Evolutionary conservation across 2,888 invertebrate species (phyloP).

Genomic region (Trichogramma dendrolimi): DNA sequence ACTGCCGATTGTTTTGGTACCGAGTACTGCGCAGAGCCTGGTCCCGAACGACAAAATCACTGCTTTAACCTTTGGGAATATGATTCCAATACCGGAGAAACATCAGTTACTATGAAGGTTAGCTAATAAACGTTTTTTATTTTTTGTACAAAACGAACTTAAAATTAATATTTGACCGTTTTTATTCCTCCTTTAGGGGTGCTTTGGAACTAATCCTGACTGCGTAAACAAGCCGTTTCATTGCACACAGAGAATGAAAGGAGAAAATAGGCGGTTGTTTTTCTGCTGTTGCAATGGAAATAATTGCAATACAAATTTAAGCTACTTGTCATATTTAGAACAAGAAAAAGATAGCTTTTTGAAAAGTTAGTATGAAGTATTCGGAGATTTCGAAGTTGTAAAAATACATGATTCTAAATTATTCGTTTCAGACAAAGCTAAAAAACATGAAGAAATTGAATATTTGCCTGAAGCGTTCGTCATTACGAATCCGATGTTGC

Average conservation of each 20-base stretch:
- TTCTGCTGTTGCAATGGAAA: conserved; percentile 87
- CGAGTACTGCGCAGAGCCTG: conserved; percentile 65
- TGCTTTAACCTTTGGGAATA: conserved; percentile 81
- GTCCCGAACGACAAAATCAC: conserved; percentile 69
- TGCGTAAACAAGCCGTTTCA: conserved; percentile 66
- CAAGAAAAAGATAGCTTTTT: neutral
- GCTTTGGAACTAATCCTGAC: conserved; percentile 76
- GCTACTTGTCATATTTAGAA: conserved; percentile 52
- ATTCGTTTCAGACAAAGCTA: no score
- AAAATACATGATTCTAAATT: no score
- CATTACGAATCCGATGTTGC: neutral
- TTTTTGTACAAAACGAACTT: neutral
- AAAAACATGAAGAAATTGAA: no score
- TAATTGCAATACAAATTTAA: conserved; percentile 76
- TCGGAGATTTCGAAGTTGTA: no score
- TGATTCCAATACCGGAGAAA: conserved; percentile 60
- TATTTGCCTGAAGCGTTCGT: no score
- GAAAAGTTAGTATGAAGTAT: no score
- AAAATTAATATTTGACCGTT: neutral
- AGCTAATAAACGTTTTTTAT: conserved; percentile 39
- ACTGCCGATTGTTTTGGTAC: conserved; percentile 53
- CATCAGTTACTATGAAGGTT: conserved; percentile 50
- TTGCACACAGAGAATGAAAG: conserved; percentile 65
- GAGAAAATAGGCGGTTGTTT: conserved; percentile 63
- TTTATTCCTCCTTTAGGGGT: conserved; percentile 62